These are phyloP conservation scores for Hypothenemus hampei DNA, from an alignment of 1,140 invertebrate species.

Conservation along the genomic window DNA sequence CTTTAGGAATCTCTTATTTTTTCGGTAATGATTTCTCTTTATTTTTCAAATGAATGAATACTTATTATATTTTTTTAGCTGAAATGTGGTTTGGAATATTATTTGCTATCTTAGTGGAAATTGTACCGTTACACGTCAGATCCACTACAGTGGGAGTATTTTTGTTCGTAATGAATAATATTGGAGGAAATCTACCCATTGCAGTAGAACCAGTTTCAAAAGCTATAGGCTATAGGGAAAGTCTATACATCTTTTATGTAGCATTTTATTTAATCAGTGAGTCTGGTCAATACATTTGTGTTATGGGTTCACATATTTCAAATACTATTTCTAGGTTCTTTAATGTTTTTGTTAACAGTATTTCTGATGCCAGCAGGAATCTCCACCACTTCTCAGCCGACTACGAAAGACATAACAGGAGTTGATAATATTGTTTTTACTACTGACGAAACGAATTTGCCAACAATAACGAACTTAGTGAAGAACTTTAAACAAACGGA, in stretches of 20 bases:
- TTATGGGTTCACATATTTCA: background rate
- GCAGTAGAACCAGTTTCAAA: conserved; percentile 78
- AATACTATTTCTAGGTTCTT: conserved; percentile 51
- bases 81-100: conserved; percentile 93
- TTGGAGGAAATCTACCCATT: conserved; percentile 87
- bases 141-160: conserved; percentile 82
- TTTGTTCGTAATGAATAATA: conserved; percentile 87
- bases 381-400: conserved; percentile 28
- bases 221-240: conserved; percentile 72
- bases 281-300: conserved; percentile 41
- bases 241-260: conserved; percentile 81
- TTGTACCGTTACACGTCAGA: conserved; percentile 72
- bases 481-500: conserved; percentile 28
- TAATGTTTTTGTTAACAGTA: conserved; percentile 66
- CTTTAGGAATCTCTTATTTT: conserved; percentile 77
- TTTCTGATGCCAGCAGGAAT: conserved; percentile 62
- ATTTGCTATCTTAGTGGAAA: conserved; percentile 82
- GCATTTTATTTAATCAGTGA: conserved; percentile 80
- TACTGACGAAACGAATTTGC: conserved; percentile 42
- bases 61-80: too few species aligned
- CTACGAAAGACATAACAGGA: conserved; percentile 37
- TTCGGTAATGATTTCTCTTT: conserved; percentile 58
- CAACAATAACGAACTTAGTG: conserved; percentile 38
- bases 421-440: conserved; percentile 50
- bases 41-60: background rate